A percentile compares a stretch with the other conserved stretches of the same genome.
These are phyloP conservation scores for Axea sp. DNA, from an alignment of 2,888 invertebrate species.

Conservation along the genomic window DNA sequence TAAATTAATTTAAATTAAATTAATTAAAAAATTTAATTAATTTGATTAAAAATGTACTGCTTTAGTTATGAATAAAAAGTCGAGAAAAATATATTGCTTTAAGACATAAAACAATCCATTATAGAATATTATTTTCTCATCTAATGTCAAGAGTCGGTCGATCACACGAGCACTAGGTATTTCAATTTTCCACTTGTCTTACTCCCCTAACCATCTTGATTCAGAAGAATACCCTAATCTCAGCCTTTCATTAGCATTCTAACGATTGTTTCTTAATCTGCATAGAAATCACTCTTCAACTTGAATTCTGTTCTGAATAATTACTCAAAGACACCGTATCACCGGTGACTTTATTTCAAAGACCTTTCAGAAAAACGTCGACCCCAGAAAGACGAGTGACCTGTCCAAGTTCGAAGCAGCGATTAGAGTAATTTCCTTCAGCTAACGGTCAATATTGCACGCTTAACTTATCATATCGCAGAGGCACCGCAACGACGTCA, in stretches of 20 bases:
- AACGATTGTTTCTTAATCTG: slow-evolving; percentile 49
- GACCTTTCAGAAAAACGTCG: background rate
- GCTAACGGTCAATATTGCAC: slow-evolving; percentile 59
- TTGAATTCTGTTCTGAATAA: background rate
- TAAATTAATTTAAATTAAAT: too few species aligned
- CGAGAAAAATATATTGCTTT: too few species aligned
- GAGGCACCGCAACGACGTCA: slow-evolving; percentile 16
- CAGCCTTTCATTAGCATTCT: slow-evolving; percentile 31
- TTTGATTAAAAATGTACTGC: too few species aligned
- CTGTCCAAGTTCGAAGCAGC: background rate
- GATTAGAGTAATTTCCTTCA: slow-evolving; percentile 53
- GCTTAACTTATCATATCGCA: slow-evolving; percentile 55
- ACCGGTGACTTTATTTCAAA: background rate
- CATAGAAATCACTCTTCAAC: slow-evolving; percentile 34
- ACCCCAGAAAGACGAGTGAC: slow-evolving; percentile 1
- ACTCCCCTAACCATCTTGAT: background rate
- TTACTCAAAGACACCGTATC: slow-evolving; percentile 14
- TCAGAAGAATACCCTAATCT: slow-evolving; percentile 8
- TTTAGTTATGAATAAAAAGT: too few species aligned
- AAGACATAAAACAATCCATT: too few species aligned
- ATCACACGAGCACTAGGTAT: background rate
- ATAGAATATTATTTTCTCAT: too few species aligned
- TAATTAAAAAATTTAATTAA: too few species aligned
- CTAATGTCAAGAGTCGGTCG: slow-evolving; percentile 7
- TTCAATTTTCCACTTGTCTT: slow-evolving; percentile 26